These are phyloP conservation scores for Cancer borealis DNA, from an alignment of 2,888 invertebrate genomes.

Conservation along the genomic window DNA sequence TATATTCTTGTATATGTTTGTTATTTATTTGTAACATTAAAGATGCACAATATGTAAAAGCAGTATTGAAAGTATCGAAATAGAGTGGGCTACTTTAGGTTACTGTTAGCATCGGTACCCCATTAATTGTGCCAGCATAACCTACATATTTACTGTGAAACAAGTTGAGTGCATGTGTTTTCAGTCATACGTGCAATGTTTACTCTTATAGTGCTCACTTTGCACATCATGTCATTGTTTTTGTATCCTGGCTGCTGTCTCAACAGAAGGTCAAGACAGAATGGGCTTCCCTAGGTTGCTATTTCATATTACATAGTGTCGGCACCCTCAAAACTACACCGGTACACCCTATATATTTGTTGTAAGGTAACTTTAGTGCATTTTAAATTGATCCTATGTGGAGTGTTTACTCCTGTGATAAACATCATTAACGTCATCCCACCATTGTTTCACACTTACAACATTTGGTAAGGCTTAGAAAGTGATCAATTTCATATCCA, in stretches of 20 bases:
- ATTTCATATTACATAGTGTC: no score
- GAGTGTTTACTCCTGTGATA: not conserved
- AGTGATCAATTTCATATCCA: not conserved
- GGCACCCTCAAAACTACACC: no score
- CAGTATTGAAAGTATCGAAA: not conserved
- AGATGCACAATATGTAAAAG: not conserved
- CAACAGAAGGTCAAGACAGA: not conserved
- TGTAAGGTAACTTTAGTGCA: not conserved
- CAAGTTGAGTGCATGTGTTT: not conserved
- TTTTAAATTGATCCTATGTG: not conserved
- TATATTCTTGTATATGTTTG: not conserved
- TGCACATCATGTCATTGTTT: not conserved
- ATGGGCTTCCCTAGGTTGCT: no score
- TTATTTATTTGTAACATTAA: not conserved
- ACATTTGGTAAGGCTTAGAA: not conserved
- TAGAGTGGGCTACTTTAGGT: not conserved
- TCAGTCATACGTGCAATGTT: not conserved
- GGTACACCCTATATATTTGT: not conserved
- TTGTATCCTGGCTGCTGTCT: not conserved
- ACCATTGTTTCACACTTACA: not conserved
- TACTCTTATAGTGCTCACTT: not conserved
- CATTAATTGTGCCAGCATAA: not conserved
- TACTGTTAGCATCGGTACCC: not conserved
- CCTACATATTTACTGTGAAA: not conserved
- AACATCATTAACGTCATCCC: no score